Conservation (phyloP, 2,113 vertebrate genomes). For the Syrmaticus mikado region DNA sequence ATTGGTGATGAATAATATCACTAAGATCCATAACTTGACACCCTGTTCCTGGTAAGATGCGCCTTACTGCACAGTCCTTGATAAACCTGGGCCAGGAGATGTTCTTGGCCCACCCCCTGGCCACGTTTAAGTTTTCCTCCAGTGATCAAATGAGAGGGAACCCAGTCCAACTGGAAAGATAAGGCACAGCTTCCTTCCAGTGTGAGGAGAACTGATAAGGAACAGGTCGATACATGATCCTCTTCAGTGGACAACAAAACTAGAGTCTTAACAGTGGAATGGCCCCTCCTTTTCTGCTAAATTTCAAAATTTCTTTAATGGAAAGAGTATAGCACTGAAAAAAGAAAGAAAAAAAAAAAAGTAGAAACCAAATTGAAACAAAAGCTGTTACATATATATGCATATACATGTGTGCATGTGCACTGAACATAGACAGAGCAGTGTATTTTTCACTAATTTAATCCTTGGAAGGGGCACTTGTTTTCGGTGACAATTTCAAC, state of each 20-base stretch:
- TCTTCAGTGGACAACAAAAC: conserved; percentile 21
- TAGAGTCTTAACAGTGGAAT: not conserved
- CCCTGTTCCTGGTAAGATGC: not conserved
- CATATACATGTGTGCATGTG: too few relatives aligned
- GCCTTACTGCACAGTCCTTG: not conserved
- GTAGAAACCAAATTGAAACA: not conserved
- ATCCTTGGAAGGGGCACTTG: not conserved
- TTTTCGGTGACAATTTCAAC: not conserved
- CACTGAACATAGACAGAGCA: not conserved
- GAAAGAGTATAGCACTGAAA: not conserved
- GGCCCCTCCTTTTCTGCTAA: not conserved
- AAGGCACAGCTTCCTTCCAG: conserved; percentile 29
- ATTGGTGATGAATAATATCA: not conserved
- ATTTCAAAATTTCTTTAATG: conserved; percentile 40
- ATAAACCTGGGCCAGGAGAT: not conserved
- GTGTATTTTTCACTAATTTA: not conserved
- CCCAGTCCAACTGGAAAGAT: conserved; percentile 45
- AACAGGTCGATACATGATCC: conserved; percentile 40
- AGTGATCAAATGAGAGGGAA: conserved; percentile 28
- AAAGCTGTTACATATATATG: rapidly evolving
- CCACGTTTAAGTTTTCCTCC: conserved; percentile 12
- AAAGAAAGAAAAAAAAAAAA: not conserved
- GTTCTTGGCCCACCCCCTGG: not conserved
- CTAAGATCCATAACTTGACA: not conserved
- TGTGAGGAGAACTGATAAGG: conserved; percentile 55